Base-by-base conservation (phyloP, 2,797 vertebrate species). In the Lateolabrax maculatus region DNA sequence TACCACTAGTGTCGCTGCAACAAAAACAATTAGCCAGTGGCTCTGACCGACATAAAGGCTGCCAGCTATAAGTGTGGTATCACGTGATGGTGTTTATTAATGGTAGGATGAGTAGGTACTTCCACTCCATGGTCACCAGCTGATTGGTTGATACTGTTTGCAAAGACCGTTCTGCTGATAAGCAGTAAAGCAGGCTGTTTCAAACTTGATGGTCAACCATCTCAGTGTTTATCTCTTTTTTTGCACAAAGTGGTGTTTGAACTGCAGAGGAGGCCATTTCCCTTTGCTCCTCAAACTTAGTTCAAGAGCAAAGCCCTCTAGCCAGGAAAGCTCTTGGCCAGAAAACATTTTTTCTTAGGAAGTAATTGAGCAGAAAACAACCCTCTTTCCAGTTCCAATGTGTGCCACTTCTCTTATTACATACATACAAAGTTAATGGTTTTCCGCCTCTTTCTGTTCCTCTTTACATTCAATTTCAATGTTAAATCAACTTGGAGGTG, bases 221-320 rank as follows among this genome's bases (percentile, higher is more conserved):
- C 36, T 52, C 52, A 43, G 41, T 23, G 1, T 69, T 70, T 74
- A 36, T 43, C 31, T 62, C 25, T 77, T 63, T 34, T 76, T 75
- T n/a, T n/a, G 58, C 31, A 46, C 52, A 72, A 77, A 70, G 25
- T 71, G 49, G 18, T 53, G 27, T 73, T 55, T 68, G 67, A 79
- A 66, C 37, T 21, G 37, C 23, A 44, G 27, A 80, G 44, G 55
- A 57, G 44, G 25, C 19, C 57, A 70, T 55, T 81, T 69, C 18
- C n/a, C 55, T 63, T 53, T 43, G 6, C 41, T 67, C 12, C 16
- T 44, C 61, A 75, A 60, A 73, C 29, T 70, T 51, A 46, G 63
- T 31, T 73, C 34, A 56, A 66, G 52, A 69, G 63, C 44, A 66
- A 70, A 65, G 70, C n/a, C 41, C 48, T 71, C 19, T 9, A 55